Conservation (phyloP, 2,113 vertebrate genomes). For the Athene cunicularia region DNA sequence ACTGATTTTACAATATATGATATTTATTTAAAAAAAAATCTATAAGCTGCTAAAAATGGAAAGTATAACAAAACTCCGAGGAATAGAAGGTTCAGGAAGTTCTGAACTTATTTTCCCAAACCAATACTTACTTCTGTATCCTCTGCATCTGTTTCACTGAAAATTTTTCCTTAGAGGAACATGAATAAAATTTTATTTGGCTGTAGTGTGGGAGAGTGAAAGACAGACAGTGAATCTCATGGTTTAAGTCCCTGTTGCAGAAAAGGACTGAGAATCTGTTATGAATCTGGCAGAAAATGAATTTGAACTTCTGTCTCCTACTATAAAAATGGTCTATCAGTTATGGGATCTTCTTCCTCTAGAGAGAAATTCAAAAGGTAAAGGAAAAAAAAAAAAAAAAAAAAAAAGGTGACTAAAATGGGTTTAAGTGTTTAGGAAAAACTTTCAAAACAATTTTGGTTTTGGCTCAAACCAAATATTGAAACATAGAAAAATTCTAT, state of each 20-base stretch:
- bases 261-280: not conserved
- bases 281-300: not conserved
- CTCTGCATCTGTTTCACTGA: not conserved
- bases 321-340: not conserved
- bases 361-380: not conserved
- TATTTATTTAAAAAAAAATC: not conserved
- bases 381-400: not conserved
- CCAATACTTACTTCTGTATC: not conserved
- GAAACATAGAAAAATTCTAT: not conserved
- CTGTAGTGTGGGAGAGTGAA: not conserved
- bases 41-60: not conserved
- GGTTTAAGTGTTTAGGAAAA: not conserved
- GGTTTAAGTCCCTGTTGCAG: not conserved
- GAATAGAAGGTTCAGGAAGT: not conserved
- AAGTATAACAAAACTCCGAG: not conserved
- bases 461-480: not conserved
- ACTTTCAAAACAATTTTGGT: not conserved
- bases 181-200: not conserved
- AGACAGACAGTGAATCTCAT: not conserved
- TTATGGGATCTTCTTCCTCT: not conserved
- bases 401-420: not conserved
- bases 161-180: not conserved
- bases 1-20: not conserved
- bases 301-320: not conserved
- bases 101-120: not conserved